phyloP scores from a whole-genome alignment of 2,888 invertebrate genomes.

The Anaspis maculata region DNA sequence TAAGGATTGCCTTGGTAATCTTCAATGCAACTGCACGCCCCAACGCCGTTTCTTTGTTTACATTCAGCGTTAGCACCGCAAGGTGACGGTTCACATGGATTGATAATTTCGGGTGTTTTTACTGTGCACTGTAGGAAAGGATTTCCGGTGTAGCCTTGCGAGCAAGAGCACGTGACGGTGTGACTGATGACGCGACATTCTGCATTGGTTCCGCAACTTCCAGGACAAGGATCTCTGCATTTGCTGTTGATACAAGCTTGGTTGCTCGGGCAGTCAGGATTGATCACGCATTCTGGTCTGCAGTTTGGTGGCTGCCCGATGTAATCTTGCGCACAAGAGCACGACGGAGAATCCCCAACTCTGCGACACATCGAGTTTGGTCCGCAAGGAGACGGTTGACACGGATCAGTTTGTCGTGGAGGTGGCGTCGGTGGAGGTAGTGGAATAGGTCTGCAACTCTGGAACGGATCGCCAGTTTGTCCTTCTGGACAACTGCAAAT shows the following conservation, averaged over 20 bases:
- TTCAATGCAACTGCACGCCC: constrained; percentile 70
- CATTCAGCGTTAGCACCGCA: constrained; percentile 81
- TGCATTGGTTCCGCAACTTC: constrained; percentile 71
- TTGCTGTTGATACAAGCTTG: constrained; percentile 73
- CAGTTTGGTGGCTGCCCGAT: constrained; percentile 75
- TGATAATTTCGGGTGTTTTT: constrained; percentile 50
- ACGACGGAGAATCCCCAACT: constrained; percentile 58
- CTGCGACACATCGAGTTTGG: constrained; percentile 68
- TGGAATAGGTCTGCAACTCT: constrained; percentile 57
- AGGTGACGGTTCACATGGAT: constrained; percentile 79
- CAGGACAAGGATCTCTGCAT: constrained; percentile 76
- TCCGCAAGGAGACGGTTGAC: constrained; percentile 73
- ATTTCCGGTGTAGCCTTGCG: constrained; percentile 68
- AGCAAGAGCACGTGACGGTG: constrained; percentile 73
- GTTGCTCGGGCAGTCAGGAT: constrained; percentile 69
- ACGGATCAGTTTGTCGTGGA: constrained; percentile 49
- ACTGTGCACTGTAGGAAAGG: constrained; percentile 70
- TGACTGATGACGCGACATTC: constrained; percentile 74
- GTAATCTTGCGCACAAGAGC: constrained; percentile 69
- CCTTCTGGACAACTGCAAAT: constrained; percentile 48
- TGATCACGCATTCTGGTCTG: constrained; percentile 74
- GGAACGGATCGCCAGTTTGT: constrained; percentile 72
- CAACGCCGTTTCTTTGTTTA: constrained; percentile 66
- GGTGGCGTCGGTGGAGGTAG: constrained; percentile 36
- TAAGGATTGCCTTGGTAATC: constrained; percentile 82